phyloP scores from a whole-genome alignment of 2,888 invertebrate species.

The Pseudoips prasinana region DNA sequence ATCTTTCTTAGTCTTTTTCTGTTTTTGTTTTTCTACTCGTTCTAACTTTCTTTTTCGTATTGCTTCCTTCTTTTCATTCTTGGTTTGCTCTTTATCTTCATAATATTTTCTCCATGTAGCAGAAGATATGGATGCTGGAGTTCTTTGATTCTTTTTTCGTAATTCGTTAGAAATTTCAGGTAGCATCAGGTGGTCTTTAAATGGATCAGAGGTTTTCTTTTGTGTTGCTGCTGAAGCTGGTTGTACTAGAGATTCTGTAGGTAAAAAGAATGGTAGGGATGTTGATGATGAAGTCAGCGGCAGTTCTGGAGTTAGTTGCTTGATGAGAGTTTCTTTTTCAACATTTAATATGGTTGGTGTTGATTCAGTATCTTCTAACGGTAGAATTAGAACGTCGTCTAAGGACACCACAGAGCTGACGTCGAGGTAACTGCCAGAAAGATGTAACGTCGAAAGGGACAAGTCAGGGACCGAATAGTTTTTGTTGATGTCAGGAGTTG shows the following conservation, averaged over 20 bases:
- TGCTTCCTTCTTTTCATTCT: conserved; percentile 26
- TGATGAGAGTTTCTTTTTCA: conserved; percentile 5
- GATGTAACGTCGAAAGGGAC: conserved; percentile 25
- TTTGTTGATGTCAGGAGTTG: conserved; percentile 16
- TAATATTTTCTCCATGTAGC: conserved; percentile 2
- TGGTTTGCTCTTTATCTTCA: conserved; percentile 19
- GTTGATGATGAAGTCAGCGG: conserved; percentile 9
- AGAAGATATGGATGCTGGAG: conserved; percentile 31
- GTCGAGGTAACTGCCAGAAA: conserved; percentile 19
- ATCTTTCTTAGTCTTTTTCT: conserved; percentile 10
- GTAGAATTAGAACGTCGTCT: conserved; percentile 29
- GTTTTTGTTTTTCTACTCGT: conserved; percentile 12
- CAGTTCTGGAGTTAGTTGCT: conserved; percentile 7
- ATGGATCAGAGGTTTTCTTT: conserved; percentile 25
- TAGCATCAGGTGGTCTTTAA: conserved; percentile 28
- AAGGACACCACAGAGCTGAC: conserved; percentile 17
- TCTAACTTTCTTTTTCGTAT: conserved; percentile 30
- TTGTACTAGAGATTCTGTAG: conserved; percentile 13
- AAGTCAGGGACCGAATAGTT: conserved; percentile 17
- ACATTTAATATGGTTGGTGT: conserved; percentile 12
- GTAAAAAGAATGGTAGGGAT: conserved; percentile 1
- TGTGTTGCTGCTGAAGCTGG: conserved; percentile 7
- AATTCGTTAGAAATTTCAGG: conserved; percentile 24
- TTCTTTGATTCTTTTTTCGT: conserved; percentile 26
- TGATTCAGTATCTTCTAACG: conserved; percentile 12